A percentile compares a stretch with the other conserved stretches of the same genome.
phyloP scores from a whole-genome alignment of 2,888 invertebrate genomes.

The Raillietiella orientalis region DNA sequence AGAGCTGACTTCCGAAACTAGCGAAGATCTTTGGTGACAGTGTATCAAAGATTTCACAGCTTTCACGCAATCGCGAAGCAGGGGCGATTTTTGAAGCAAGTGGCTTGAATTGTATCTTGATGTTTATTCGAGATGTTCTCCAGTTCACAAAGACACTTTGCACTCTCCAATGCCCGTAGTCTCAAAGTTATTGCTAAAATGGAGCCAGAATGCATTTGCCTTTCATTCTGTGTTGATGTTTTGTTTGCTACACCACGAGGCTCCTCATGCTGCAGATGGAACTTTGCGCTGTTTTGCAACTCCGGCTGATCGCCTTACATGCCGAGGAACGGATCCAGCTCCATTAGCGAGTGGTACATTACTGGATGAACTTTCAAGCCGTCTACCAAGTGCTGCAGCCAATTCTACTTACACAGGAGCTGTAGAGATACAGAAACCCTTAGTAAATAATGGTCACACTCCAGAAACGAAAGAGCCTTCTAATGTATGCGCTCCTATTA shows the following conservation, averaged over 20 bases:
- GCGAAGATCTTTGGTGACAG: conserved; percentile 87
- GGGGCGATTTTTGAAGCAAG: conserved; percentile 95
- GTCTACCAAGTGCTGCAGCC: conserved; percentile 29
- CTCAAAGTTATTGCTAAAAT: conserved; percentile 83
- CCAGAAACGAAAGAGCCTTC: conserved; percentile 21
- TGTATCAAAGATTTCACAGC: conserved; percentile 90
- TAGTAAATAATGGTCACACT: too few species aligned
- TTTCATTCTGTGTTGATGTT: conserved; percentile 68
- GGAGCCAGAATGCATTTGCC: conserved; percentile 69
- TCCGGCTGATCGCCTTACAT: conserved; percentile 78
- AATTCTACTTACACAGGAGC: neutral
- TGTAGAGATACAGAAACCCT: too few species aligned
- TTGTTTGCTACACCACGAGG: conserved; percentile 69
- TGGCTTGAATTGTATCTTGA: conserved; percentile 70
- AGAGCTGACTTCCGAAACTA: conserved; percentile 60
- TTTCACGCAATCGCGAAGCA: conserved; percentile 88
- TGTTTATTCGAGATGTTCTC: conserved; percentile 60
- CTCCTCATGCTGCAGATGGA: conserved; percentile 50
- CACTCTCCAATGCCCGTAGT: conserved; percentile 98
- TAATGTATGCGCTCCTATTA: conserved; percentile 84
- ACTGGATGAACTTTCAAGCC: conserved; percentile 49
- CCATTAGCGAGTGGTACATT: conserved; percentile 77
- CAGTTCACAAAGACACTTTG: conserved; percentile 82
- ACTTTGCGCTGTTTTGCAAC: conserved; percentile 93
- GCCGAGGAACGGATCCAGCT: conserved; percentile 80